Base-by-base conservation (phyloP, 2,888 invertebrate species). In the Ormyrus labotus region DNA sequence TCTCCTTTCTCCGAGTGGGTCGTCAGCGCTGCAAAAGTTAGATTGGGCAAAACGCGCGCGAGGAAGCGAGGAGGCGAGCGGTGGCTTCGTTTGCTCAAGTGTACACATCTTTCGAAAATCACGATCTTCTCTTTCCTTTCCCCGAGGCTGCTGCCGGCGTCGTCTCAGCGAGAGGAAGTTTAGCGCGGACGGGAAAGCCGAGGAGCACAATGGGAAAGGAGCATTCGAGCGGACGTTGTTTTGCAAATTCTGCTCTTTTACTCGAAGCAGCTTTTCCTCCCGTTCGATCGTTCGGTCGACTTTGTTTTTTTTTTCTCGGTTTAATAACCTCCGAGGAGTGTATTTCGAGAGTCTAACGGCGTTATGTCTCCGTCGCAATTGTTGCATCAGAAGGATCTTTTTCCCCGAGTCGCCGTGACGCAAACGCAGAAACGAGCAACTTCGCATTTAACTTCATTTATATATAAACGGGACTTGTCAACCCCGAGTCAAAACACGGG, bases 51-150 rank as follows among this genome's bases (percentile, higher is more conserved):
- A 78, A 78, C 71, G 73, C 63, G 34, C 34, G 2, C 1, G 34
- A 2, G 2, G 34, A 34, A 3, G 34, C 34, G 34, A 34, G 34
- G 34, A 34, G 34, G 3, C 34, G 34, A 34, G 50, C 34, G 47
- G 47, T 4, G 9, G 8, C 7, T 13, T 57, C 58, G 58, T 11
- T 34, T 61, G 11, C 53, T 68, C 50, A 34, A 72, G 77, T 77
- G 63, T 81, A 77, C 72, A 77, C 63, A 77, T 77, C 71, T 76
- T 81, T 81, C 76, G 80, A 81, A 80, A 81, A 81, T 80, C 71
- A 67, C 75, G 80, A 74, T 72, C 72, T 61, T 19, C 51, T 11
- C 55, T 34, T 34, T 34, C 34, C 34, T 34, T 3, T 34, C 34
- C 34, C 34, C 2, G 34, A 34, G 2, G 34, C 34, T 3, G 34